Conservation (phyloP, 1,140 invertebrate genomes). For the Galleria mellonella region DNA sequence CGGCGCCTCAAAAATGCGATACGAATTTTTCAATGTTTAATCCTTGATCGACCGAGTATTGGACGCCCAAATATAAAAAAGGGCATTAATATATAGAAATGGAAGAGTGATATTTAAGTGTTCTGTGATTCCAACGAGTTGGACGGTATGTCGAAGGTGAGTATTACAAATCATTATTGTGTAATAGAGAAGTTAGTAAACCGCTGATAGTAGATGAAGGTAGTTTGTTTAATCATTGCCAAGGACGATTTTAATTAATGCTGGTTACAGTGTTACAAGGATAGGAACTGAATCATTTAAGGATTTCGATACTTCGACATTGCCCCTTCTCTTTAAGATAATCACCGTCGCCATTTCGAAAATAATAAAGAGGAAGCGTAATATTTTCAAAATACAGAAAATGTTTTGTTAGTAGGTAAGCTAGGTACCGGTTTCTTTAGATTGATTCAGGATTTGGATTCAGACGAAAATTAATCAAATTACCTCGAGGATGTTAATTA, state of each 20-base stretch:
- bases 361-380: too few species aligned
- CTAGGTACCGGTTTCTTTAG: too few species aligned
- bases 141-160: conserved; percentile 64
- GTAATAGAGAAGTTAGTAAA: too few species aligned
- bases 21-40: conserved; percentile 19
- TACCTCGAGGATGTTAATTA: too few species aligned
- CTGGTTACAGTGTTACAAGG: neutral
- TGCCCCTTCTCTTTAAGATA: too few species aligned
- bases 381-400: too few species aligned
- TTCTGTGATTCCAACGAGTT: conserved; percentile 13
- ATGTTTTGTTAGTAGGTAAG: too few species aligned
- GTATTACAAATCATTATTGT: conserved; percentile 9
- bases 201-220: conserved; percentile 23
- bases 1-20: conserved; percentile 57
- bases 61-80: conserved; percentile 2
- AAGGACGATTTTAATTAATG: conserved; percentile 30
- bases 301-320: too few species aligned
- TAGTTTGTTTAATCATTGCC: conserved; percentile 45
- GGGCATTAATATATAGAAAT: conserved; percentile 8
- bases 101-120: conserved; percentile 35
- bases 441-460: too few species aligned
- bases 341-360: too few species aligned
- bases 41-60: neutral
- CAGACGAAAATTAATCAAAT: too few species aligned
- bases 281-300: too few species aligned